These are phyloP conservation scores for Drosophila truncata DNA, from an alignment of 1,140 invertebrate genomes.

Conservation along the genomic window DNA sequence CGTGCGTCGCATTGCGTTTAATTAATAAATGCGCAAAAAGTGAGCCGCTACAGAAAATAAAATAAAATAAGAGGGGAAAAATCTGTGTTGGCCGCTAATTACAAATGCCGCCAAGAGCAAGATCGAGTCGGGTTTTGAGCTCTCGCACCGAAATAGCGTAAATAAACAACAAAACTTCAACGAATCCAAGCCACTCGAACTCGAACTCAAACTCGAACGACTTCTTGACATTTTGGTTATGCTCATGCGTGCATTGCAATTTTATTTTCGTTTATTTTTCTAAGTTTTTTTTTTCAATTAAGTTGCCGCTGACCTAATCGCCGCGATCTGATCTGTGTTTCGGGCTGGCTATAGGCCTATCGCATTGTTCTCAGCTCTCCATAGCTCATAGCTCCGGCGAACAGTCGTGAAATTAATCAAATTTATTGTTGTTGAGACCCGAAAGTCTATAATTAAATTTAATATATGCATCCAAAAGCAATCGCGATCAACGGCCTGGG, in stretches of 20 bases:
- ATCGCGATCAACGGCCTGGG: slow-evolving; percentile 31
- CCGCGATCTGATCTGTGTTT: slow-evolving; percentile 52
- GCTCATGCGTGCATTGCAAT: slow-evolving; percentile 57
- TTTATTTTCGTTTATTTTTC: slow-evolving; percentile 27
- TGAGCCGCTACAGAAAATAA: neutral
- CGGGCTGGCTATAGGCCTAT: slow-evolving; percentile 38
- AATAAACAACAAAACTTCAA: slow-evolving; percentile 28
- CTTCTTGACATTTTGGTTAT: slow-evolving; percentile 65
- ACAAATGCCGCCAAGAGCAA: slow-evolving; percentile 61
- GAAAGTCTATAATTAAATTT: slow-evolving; percentile 64
- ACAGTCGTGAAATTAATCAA: slow-evolving; percentile 62
- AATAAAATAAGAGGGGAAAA: slow-evolving; percentile 19
- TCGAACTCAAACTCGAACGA: slow-evolving; percentile 38
- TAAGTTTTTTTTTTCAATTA: slow-evolving; percentile 29
- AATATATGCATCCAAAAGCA: slow-evolving; percentile 46
- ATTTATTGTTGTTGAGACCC: slow-evolving; percentile 38
- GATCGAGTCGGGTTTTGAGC: slow-evolving; percentile 35
- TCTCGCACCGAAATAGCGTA: slow-evolving; percentile 1
- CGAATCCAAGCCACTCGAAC: slow-evolving; percentile 22
- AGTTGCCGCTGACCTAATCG: slow-evolving; percentile 51
- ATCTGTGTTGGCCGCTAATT: slow-evolving; percentile 61
- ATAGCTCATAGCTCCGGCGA: slow-evolving; percentile 28
- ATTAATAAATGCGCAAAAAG: slow-evolving; percentile 71
- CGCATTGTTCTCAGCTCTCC: slow-evolving; percentile 45
- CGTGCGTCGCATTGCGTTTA: slow-evolving; percentile 63